Evolutionary conservation across 2,888 invertebrate genomes (phyloP).

Genomic region (Erebia palarica): DNA sequence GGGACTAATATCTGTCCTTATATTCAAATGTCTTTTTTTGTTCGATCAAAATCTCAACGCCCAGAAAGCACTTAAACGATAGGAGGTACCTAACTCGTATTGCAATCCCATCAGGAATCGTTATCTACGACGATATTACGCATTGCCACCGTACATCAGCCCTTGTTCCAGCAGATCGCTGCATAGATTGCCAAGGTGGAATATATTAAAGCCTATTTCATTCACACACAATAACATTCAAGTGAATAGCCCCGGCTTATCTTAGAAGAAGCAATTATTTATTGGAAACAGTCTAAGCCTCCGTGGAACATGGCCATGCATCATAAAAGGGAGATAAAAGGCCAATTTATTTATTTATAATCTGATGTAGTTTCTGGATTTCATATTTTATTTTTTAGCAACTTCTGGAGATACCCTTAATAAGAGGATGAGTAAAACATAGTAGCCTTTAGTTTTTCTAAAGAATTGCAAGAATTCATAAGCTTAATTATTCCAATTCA

Average conservation of each 20-base stretch:
- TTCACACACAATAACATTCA: conserved; percentile 43
- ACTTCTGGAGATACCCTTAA: neutral
- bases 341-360: conserved; percentile 27
- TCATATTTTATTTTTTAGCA: neutral
- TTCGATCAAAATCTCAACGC: neutral
- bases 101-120: conserved; percentile 22
- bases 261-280: conserved; percentile 44
- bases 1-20: no score
- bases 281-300: conserved; percentile 38
- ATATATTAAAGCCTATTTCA: conserved; percentile 45
- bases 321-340: conserved; percentile 28
- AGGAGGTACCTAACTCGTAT: neutral
- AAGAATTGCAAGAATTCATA: no score
- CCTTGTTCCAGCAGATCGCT: conserved; percentile 43
- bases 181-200: conserved; percentile 42
- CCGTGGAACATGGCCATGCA: conserved; percentile 24
- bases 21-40: neutral
- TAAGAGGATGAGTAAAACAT: neutral
- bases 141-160: conserved; percentile 61
- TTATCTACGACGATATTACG: conserved; percentile 58
- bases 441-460: neutral
- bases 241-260: conserved; percentile 42
- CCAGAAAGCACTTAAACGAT: neutral
- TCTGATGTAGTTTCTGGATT: conserved; percentile 13
- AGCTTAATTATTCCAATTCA: no score